Base-by-base conservation (phyloP, 2,797 vertebrate genomes). In the Antrozous pallidus region DNA sequence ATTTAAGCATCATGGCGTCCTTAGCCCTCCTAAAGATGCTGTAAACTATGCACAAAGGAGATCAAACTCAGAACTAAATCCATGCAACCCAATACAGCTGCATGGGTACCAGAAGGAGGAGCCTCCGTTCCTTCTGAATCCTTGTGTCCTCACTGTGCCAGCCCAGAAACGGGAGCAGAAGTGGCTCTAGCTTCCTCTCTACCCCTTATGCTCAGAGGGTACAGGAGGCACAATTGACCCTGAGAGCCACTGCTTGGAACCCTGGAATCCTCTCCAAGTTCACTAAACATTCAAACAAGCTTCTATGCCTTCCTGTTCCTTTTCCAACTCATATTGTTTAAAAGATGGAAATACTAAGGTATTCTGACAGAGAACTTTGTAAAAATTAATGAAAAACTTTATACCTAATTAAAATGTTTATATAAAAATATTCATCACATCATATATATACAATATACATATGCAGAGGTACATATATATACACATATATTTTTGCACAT, bases 41-140 rank as follows among this genome's bases (percentile, higher is more conserved):
- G 16, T 22, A 56, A 79, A 69, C 54, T 73, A 86, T 38, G 70
- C 18, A 74, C 22, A 73, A 13, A 69, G 16, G 11, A 38, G 10
- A 54, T 26, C 16, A 24, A 42, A 75, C 10, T n/a, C n/a, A 70
- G 8, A n/a, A 2, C 38, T 20, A 70, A 71, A 31, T 38, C 33
- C n/a, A 58, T 69, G 51, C 14, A 31, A 20, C 2, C 8, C 18
- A n/a, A 9, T 1, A 0, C 0, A 31, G 18, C 18, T n/a, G 11
- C 4, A 0, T 0, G 1, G 54, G 1, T 26, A 42, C 28, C 38
- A 33, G n/a, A 12, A 14, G 26, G 1, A 0, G 0, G 0, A n/a
- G 22, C 6, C 36, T 49, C 22, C 0, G 2, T 10, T 36, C 70
- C 78, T 58, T 51, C 45, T 5, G 9, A 9, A 8, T 11, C 73